phyloP scores from a whole-genome alignment of 1,140 invertebrate genomes.

The Trachymyrmex septentrionalis region DNA sequence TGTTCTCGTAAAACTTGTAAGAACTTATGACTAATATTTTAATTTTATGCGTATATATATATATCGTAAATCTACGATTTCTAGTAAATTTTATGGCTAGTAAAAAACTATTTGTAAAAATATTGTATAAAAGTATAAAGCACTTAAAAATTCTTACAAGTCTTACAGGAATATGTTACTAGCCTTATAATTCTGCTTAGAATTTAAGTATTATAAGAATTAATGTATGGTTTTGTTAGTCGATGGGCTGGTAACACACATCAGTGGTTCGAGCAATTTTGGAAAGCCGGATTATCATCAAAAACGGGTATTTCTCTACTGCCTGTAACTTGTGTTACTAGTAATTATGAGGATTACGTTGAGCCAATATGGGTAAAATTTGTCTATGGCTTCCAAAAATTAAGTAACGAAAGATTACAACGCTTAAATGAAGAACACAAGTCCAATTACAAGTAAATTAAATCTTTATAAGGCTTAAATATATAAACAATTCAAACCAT shows the following conservation, averaged over 20 bases:
- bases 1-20: too few relatives aligned
- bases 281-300: conserved; percentile 88
- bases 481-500: too few relatives aligned
- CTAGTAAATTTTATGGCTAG: too few relatives aligned
- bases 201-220: neutral
- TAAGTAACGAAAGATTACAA: conserved; percentile 86
- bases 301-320: conserved; percentile 88
- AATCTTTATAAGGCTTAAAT: too few relatives aligned
- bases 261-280: conserved; percentile 88
- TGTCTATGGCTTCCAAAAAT: conserved; percentile 87
- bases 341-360: conserved; percentile 66
- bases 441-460: conserved; percentile 85
- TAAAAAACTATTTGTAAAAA: too few relatives aligned
- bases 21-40: too few relatives aligned
- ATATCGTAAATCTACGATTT: too few relatives aligned
- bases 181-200: too few relatives aligned
- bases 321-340: conserved; percentile 87
- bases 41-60: too few relatives aligned
- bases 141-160: too few relatives aligned
- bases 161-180: too few relatives aligned
- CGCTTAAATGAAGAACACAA: conserved; percentile 84
- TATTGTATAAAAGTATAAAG: too few relatives aligned
- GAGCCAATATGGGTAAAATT: conserved; percentile 86
- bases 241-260: conserved; percentile 89
- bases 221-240: conserved; percentile 80